A percentile compares a stretch with the other conserved stretches of the same genome.
Evolutionary conservation across 2,113 vertebrate genomes (phyloP).

Genomic region (Rhizomys pruinosus): DNA sequence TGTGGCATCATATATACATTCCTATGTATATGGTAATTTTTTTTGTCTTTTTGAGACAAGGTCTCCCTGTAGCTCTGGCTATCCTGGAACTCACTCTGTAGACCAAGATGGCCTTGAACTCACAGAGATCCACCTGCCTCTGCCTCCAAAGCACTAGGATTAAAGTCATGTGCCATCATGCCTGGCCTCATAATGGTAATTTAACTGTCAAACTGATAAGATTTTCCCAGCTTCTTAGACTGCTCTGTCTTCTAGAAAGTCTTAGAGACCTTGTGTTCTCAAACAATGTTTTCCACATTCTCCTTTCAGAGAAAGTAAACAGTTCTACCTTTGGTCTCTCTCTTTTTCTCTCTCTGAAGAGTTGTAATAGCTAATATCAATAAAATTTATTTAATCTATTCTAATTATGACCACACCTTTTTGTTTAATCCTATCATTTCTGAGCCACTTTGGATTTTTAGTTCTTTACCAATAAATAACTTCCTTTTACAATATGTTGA

Average conservation of each 20-base stretch:
- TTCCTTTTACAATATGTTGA: not conserved
- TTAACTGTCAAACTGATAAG: not conserved
- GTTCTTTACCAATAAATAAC: not conserved
- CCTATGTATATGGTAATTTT: too few species aligned
- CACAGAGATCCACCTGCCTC: too few species aligned
- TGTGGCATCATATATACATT: not conserved
- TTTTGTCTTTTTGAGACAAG: too few species aligned
- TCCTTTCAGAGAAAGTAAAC: not conserved
- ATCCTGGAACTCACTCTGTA: too few species aligned
- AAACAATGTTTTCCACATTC: not conserved
- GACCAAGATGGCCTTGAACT: too few species aligned
- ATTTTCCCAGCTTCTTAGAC: not conserved
- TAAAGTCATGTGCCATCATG: too few species aligned
- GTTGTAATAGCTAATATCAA: not conserved
- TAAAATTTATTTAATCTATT: not conserved
- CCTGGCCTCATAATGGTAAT: not conserved
- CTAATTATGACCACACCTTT: not conserved
- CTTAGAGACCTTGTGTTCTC: not conserved
- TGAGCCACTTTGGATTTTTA: slow-evolving; percentile 23
- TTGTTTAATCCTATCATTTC: not conserved
- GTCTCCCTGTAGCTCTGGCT: too few species aligned
- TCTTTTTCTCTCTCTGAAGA: too few species aligned
- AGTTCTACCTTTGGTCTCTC: not conserved
- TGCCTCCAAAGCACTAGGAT: too few species aligned
- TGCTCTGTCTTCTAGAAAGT: not conserved